Evolutionary conservation across 2,888 invertebrate species (phyloP), one percentile per base, ranked within the genome.

Genomic region (Achlya flavicornis): DNA sequence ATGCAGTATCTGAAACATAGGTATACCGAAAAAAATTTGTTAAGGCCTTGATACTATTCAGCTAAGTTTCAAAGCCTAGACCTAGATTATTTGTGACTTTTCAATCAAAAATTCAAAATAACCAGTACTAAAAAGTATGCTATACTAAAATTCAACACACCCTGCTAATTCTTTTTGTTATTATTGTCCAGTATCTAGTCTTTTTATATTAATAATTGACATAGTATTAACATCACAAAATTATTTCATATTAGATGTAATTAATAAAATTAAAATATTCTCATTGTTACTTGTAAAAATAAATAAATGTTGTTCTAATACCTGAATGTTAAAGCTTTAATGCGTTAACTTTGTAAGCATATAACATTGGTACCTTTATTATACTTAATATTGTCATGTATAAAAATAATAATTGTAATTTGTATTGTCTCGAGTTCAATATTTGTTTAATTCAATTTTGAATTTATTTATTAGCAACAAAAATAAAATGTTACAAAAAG

Each of bases 311-410:
- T 70, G 65, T 61, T 68, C 62, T 41, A 68, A 64, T 67, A 16
- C 66, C 65, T 65, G 57, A 53, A 63, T 68, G 68, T 63, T 63
- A 66, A 69, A 68, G 77, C 72, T 74, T 72, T 74, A 75, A 78
- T 74, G 70, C 70, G 71, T 73, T 76, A 66, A 53, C 16, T 19
- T 63, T 63, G 67, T 66, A 66, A 16, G 66, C 69, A 61, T 58
- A 38, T 65, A 69, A 68, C 48, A n/a, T 67, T 63, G 58, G 35
- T 66, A 67, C 64, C 70, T 64, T 78, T 71, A 66, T 71, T 66
- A 70, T 62, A 61, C 61, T 63, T 66, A 67, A 64, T 64, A 72
- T 68, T 73, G 69, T 73, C 65, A 70, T 66, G 62, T 67, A 69
- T 75, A 73, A 65, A 68, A 64, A 66, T 53, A 53, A 53, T 53